These are phyloP conservation scores for Lasioglossum albipes DNA, from an alignment of 1,140 invertebrate genomes.

Conservation along the genomic window DNA sequence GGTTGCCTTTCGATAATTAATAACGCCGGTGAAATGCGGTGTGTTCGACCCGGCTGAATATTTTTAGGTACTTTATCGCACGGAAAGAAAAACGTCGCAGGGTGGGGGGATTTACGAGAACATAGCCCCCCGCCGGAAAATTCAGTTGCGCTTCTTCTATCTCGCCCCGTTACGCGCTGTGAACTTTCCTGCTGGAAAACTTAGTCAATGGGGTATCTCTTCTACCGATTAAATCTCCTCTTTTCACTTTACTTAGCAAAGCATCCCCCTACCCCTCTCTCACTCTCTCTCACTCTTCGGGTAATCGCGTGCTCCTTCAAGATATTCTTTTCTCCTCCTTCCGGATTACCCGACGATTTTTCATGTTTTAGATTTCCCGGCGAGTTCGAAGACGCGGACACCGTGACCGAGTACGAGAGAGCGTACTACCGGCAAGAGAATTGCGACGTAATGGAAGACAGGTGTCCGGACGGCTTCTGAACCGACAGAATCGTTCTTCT, in stretches of 20 bases:
- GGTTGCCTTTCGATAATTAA: constrained; percentile 19
- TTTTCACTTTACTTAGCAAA: neutral
- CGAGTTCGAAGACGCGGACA: constrained; percentile 59
- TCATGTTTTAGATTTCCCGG: constrained; percentile 57
- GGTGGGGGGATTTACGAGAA: neutral
- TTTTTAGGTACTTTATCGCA: neutral
- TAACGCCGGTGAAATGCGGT: neutral
- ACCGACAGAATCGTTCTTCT: constrained; percentile 21
- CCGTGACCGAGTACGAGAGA: constrained; percentile 68
- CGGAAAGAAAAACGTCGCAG: too few species aligned
- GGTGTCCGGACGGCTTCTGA: constrained; percentile 65
- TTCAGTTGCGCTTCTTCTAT: neutral
- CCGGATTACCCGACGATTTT: neutral
- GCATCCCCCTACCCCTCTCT: neutral
- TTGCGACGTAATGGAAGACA: constrained; percentile 56
- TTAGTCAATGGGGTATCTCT: neutral
- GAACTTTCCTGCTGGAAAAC: neutral
- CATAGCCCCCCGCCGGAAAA: neutral
- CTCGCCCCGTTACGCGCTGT: neutral
- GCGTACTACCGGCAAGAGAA: constrained; percentile 61
- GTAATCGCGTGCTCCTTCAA: too few species aligned
- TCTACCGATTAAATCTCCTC: neutral
- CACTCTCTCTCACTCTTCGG: too few species aligned
- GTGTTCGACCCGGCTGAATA: neutral
- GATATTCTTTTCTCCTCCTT: neutral